Evolutionary conservation across 1,140 invertebrate genomes (phyloP).

Genomic region (Camponotus vicinus): DNA sequence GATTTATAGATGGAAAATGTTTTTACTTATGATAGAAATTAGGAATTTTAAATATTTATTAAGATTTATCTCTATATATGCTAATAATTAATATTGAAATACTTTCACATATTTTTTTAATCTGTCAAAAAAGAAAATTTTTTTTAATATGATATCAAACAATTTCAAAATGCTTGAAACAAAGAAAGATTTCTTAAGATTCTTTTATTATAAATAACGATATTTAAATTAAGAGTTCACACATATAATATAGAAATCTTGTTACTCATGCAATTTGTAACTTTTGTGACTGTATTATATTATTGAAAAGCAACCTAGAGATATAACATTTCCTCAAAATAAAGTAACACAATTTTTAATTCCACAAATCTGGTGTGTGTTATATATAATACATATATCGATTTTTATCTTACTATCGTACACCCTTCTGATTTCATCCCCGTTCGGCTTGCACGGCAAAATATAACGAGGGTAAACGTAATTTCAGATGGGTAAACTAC

Average conservation of each 20-base stretch:
- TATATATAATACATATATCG: neutral
- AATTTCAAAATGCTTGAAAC: neutral
- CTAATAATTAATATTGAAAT: neutral
- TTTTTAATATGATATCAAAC: neutral
- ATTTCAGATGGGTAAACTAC: constrained; percentile 81
- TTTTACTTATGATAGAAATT: constrained; percentile 12
- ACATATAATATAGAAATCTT: neutral
- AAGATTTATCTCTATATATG: neutral
- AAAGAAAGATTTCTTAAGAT: neutral
- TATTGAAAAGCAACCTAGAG: neutral
- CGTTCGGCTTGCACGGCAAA: constrained; percentile 67
- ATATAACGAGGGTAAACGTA: constrained; percentile 79
- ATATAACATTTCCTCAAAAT: neutral
- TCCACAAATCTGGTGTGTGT: neutral
- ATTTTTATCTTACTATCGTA: constrained; percentile 39
- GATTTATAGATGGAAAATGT: neutral
- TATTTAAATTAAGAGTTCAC: neutral
- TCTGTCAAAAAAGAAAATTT: neutral
- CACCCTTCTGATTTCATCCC: constrained; percentile 47
- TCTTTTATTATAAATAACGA: no score
- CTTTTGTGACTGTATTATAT: neutral
- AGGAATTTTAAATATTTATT: constrained; percentile 1
- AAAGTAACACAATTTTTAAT: neutral
- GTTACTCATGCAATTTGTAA: neutral
- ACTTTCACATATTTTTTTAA: neutral